Evolutionary conservation across 2,888 invertebrate genomes (phyloP), one percentile per base, ranked within the genome.

Genomic region (Lasiommata megera): DNA sequence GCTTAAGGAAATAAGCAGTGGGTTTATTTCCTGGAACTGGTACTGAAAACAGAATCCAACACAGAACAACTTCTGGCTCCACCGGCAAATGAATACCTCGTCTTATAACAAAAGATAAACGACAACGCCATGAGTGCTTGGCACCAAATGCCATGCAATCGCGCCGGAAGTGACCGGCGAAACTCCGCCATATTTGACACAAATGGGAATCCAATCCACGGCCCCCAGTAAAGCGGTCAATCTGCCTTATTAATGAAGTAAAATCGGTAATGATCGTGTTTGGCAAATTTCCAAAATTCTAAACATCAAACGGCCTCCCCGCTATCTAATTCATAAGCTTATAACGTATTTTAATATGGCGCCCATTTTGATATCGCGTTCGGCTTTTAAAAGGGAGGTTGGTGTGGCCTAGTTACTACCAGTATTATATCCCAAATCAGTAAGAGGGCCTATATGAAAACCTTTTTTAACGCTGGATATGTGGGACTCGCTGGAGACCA

Each of bases 281-380:
- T 59, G 59, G 59, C 59, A 34, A 38, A 34, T 46, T 51, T 58
- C 60, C 56, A 62, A 60, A 34, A 50, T 54, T 52, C 51, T 56
- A 60, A 60, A 56, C 60, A 56, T 56, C 52, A 53, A 44, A 41
- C 52, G 51, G 29, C 41, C 31, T 11, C 11, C 29, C 41, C 8
- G 23, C 41, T 52, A 41, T 41, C 52, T 52, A 52, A 51, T 52
- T 52, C 41, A 52, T 41, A 41, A 52, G n/a, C 52, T 52, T 28
- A 51, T 51, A 38, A 37, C 48, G 37, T 48, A 48, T 37, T 48
- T 37, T 37, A 50, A 51, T 51, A 29, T n/a, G 51, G 29, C 14
- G 14, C 11, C 46, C 46, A 31, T 46, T 46, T 46, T 31, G 46
- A 29, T 46, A 16, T 29, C 16, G 46, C 16, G 46, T 16, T 31